Percentiles rank a stretch among this genome's conserved stretches.
Evolutionary conservation across 2,113 vertebrate species (phyloP).

Genomic region (Catagonus wagneri): DNA sequence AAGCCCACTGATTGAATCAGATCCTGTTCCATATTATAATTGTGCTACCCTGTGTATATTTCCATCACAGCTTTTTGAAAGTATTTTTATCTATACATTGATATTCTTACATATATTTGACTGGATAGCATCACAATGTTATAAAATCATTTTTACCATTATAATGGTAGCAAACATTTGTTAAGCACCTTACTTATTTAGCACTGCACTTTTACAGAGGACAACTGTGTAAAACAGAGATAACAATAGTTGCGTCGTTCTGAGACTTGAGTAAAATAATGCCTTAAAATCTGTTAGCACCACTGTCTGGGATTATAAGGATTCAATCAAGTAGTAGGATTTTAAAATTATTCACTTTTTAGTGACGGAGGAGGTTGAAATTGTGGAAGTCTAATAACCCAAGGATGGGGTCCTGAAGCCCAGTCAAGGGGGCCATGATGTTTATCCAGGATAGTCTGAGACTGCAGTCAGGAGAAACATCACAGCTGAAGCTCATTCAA

Average conservation of each 20-base stretch:
- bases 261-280: not conserved
- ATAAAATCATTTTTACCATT: not conserved
- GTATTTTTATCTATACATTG: not conserved
- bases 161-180: not conserved
- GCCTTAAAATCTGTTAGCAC: not conserved
- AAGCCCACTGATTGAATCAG: not conserved
- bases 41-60: not conserved
- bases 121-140: not conserved
- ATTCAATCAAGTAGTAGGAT: not conserved
- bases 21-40: too few relatives aligned
- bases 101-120: not conserved
- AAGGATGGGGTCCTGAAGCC: not conserved
- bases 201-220: not conserved
- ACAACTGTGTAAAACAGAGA: not conserved
- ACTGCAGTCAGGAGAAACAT: not conserved
- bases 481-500: not conserved
- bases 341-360: not conserved
- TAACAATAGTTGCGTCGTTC: not conserved
- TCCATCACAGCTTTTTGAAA: not conserved
- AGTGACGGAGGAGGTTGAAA: not conserved
- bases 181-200: slow-evolving; percentile 3
- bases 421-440: not conserved
- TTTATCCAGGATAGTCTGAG: not conserved
- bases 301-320: not conserved
- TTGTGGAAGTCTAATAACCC: too few relatives aligned